Percentiles rank a stretch among this genome's conserved stretches.
Evolutionary conservation across 2,797 vertebrate species (phyloP).

Genomic region (Natrix natrix): DNA sequence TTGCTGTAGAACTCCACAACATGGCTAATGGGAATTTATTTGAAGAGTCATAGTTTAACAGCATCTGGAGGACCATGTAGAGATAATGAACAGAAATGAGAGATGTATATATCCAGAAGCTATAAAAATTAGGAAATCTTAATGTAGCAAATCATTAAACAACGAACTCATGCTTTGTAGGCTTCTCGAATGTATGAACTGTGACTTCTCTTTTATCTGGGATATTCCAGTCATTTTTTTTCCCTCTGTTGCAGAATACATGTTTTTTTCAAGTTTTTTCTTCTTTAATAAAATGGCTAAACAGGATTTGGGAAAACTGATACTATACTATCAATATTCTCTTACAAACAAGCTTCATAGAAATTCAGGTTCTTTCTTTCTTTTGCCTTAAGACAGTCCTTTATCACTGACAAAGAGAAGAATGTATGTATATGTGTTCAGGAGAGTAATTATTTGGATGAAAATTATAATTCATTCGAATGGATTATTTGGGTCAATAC

Average conservation of each 20-base stretch:
- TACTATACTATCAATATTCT: not conserved
- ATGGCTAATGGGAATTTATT: not conserved
- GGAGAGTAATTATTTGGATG: not conserved
- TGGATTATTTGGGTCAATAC: not conserved
- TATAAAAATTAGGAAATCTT: not conserved
- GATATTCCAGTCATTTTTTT: not conserved
- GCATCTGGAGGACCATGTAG: not conserved
- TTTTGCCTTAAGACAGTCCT: slow-evolving; percentile 13
- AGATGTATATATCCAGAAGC: not conserved
- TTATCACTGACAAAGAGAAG: slow-evolving; percentile 1
- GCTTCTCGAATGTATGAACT: not conserved
- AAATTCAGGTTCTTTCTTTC: not conserved
- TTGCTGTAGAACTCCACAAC: not conserved
- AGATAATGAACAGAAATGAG: not conserved
- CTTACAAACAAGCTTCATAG: not conserved
- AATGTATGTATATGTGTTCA: not conserved
- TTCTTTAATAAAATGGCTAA: not conserved
- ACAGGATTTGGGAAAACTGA: not conserved
- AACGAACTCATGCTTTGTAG: not conserved
- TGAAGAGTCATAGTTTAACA: not conserved
- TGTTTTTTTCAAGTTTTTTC: not conserved
- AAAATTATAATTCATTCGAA: slow-evolving; percentile 25
- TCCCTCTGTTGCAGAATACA: not conserved
- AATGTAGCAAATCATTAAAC: not conserved
- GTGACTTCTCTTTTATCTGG: not conserved